Base-by-base conservation (phyloP, 2,888 invertebrate species). In the Drosophila picticornis region DNA sequence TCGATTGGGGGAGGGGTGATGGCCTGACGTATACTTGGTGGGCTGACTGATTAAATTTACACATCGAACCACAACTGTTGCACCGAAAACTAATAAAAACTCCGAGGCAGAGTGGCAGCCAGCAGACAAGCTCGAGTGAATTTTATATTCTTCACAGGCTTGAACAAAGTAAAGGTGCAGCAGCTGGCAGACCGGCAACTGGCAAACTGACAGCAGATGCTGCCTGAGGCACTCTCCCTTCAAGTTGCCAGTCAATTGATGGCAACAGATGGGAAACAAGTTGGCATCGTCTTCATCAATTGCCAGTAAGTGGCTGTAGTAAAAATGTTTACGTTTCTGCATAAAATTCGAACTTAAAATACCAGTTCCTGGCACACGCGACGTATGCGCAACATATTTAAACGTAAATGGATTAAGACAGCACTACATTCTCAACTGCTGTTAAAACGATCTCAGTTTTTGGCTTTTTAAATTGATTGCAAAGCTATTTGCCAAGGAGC, bases 31-130 rank as follows among this genome's bases (percentile, higher is more conserved):
- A 76, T 78, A 70, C 67, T 78, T 81, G 72, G 87, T 48, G 63
- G 67, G 67, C 70, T 71, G 83, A 55, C 83, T 89, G 88, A 85
- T 90, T 85, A 84, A 90, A 84, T 84, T 87, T 87, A 79, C 89
- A 89, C 89, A 79, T 75, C 22, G 76, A 61, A 64, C 84, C 88
- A 52, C 90, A 84, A 88, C 78, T 86, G 84, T 88, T 84, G 84
- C 89, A 88, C 64, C 81, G 34, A 76, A 80, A 78, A 75, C 71
- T 72, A 80, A 80, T 62, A 78, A 80, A 78, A 80, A 67, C 13
- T 31, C 27, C 22, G 10, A 6, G 34, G 36, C 29, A 36, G 19
- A 40, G 57, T 56, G 72, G 58, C 72, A 60, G 69, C 13, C 58
- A 52, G 25, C 32, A 36, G 53, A 29, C 29, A 36, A 25, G 51